Conservation (phyloP, 2,888 invertebrate species). For the Boloria euphrosyne region DNA sequence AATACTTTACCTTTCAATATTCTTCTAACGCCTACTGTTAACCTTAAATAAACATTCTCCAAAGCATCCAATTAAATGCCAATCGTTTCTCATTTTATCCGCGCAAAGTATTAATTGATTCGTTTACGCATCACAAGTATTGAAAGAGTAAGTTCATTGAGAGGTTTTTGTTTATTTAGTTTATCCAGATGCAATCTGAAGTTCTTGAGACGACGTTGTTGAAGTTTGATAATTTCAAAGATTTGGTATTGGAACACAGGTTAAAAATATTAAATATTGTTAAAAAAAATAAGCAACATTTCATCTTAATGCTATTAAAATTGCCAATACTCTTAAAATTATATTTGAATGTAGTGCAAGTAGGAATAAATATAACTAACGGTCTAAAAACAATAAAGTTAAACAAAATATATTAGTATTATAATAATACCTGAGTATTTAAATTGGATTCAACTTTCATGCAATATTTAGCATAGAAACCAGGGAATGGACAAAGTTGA, state of each 20-base stretch:
- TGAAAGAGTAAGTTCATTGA: constrained; percentile 28
- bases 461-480: constrained; percentile 8
- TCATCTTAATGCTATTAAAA: no score
- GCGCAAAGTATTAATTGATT: constrained; percentile 42
- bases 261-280: no score
- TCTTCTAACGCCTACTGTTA: constrained; percentile 28
- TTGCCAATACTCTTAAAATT: no score
- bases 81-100: constrained; percentile 41
- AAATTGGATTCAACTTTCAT: not conserved
- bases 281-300: no score
- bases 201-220: constrained; percentile 12
- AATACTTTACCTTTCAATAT: constrained; percentile 28
- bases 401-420: no score
- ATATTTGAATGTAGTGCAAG: no score
- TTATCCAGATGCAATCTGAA: not conserved
- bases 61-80: constrained; percentile 41
- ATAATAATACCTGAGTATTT: not conserved
- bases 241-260: no score
- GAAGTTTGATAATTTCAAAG: no score
- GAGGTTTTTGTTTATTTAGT: constrained; percentile 6
- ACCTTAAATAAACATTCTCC: constrained; percentile 39
- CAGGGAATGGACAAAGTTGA: constrained; percentile 27
- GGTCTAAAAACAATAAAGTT: no score
- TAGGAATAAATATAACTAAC: no score
- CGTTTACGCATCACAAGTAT: constrained; percentile 39